These are phyloP conservation scores for Varanus salvator DNA, from an alignment of 2,113 vertebrate species.

Conservation along the genomic window DNA sequence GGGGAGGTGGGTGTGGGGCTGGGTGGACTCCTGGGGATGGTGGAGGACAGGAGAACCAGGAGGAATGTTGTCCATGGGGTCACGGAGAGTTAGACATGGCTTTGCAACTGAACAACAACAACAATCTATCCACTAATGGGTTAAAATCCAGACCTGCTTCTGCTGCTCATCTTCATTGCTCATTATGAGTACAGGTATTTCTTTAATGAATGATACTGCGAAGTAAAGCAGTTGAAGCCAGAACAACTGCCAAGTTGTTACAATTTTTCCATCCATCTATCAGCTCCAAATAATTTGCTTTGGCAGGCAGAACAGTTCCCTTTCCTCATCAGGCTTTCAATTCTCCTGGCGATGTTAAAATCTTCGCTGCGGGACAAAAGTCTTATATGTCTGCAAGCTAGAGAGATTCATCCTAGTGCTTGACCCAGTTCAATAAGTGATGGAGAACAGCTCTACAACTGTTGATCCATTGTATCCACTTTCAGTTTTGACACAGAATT, in stretches of 20 bases:
- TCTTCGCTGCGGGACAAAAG: neutral
- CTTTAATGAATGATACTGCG: neutral
- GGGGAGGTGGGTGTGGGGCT: too few relatives aligned
- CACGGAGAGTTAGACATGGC: too few relatives aligned
- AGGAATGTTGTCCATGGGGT: too few relatives aligned
- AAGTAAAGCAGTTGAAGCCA: neutral
- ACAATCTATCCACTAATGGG: neutral
- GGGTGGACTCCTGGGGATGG: too few relatives aligned
- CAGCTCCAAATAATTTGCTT: neutral
- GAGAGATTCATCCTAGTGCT: neutral
- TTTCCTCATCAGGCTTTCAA: neutral
- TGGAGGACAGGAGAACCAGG: too few relatives aligned
- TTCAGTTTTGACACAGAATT: too few relatives aligned
- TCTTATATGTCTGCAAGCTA: neutral
- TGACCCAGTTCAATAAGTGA: neutral
- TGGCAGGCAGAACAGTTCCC: neutral
- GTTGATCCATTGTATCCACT: too few relatives aligned
- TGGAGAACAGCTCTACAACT: neutral
- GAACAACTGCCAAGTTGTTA: neutral
- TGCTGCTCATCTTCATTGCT: neutral
- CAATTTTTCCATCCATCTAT: conserved; percentile 3
- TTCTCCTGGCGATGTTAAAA: neutral
- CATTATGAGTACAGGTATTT: neutral
- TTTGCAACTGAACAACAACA: too few relatives aligned
- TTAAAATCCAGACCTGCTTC: neutral